Conservation (phyloP, 2,113 vertebrate species). For the Tachuris rubrigastra region DNA sequence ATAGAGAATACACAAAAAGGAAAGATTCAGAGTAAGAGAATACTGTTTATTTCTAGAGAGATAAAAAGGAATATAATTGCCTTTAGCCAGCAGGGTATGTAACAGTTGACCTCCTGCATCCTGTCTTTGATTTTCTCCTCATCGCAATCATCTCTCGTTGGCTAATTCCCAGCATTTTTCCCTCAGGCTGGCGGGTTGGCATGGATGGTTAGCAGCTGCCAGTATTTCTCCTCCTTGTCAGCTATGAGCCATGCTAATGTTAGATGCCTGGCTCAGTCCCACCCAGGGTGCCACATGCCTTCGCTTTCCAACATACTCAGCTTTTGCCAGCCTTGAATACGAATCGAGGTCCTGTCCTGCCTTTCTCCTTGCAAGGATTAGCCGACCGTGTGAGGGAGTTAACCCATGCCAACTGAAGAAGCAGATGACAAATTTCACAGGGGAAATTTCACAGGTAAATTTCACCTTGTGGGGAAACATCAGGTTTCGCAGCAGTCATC, state of each 20-base stretch:
- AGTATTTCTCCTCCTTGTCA: constrained; percentile 70
- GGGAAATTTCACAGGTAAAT: not conserved
- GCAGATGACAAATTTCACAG: constrained; percentile 39
- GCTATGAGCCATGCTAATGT: constrained; percentile 51
- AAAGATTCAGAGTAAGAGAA: not conserved
- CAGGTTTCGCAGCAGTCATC: not conserved
- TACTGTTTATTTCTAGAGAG: constrained; percentile 27
- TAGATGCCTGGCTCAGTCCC: constrained; percentile 69
- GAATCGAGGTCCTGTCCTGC: constrained; percentile 19
- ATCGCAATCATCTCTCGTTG: constrained; percentile 48
- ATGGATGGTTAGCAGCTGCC: constrained; percentile 72
- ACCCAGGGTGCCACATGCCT: constrained; percentile 56
- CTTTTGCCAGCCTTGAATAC: constrained; percentile 44
- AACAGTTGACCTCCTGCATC: constrained; percentile 56
- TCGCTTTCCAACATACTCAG: constrained; percentile 46
- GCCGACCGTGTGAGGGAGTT: not conserved
- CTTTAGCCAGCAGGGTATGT: constrained; percentile 12
- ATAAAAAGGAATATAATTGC: constrained; percentile 30
- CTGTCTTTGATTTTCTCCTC: constrained; percentile 70
- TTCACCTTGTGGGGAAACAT: not conserved
- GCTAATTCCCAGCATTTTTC: constrained; percentile 62
- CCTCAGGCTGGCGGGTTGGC: constrained; percentile 36
- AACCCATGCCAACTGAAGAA: not conserved
- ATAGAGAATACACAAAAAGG: not conserved
- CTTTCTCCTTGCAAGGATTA: constrained; percentile 2